Conservation (phyloP, 2,797 vertebrate genomes). For the Hydrolagus colliei region DNA sequence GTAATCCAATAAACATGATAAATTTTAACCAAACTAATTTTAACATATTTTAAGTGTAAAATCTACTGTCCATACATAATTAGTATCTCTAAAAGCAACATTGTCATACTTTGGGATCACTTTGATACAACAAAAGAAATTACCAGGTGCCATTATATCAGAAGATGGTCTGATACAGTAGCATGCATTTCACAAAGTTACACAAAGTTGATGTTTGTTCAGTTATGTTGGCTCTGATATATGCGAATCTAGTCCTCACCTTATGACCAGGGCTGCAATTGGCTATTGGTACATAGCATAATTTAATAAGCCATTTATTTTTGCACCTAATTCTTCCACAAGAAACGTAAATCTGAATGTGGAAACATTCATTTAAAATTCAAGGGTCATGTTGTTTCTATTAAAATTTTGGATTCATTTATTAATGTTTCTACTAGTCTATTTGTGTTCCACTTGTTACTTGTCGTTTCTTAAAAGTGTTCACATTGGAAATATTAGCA, state of each 20-base stretch:
- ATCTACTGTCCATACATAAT: background rate
- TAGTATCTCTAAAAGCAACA: background rate
- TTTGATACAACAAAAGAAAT: background rate
- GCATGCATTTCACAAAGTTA: background rate
- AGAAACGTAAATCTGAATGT: background rate
- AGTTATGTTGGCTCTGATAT: no score
- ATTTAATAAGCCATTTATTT: background rate
- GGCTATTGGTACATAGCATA: background rate
- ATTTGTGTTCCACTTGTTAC: background rate
- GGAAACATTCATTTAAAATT: background rate
- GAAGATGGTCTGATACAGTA: background rate
- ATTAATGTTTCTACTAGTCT: background rate
- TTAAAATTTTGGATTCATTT: background rate
- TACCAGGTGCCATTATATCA: background rate
- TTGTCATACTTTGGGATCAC: background rate
- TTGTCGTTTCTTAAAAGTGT: background rate
- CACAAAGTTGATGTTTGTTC: constrained; percentile 2
- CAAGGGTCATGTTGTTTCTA: background rate
- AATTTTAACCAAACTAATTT: background rate
- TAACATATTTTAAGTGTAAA: background rate
- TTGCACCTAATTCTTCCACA: background rate
- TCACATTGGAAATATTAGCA: background rate
- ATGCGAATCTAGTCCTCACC: background rate
- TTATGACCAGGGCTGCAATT: background rate
- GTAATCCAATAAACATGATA: background rate